These are phyloP conservation scores for Psilopogon haemacephalus DNA, from an alignment of 2,113 vertebrate genomes.

Conservation along the genomic window DNA sequence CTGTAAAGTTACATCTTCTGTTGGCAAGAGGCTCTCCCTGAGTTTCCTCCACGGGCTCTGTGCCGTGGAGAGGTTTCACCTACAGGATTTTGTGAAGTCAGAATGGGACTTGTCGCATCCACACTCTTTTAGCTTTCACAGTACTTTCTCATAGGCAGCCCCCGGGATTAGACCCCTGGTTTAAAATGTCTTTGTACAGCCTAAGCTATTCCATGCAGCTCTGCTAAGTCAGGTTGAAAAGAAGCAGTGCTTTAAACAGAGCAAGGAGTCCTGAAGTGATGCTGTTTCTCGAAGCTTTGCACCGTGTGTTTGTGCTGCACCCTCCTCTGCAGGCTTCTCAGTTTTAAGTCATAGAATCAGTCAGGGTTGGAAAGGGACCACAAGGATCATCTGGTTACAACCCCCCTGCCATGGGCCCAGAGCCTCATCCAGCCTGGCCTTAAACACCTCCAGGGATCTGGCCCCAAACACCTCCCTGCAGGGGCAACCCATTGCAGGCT, in stretches of 20 bases:
- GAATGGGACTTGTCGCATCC: background rate
- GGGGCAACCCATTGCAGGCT: too few relatives aligned
- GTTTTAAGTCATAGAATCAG: too few relatives aligned
- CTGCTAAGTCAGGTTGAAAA: background rate
- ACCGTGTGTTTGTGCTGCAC: background rate
- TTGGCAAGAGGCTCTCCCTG: slow-evolving; percentile 12
- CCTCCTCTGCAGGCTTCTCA: background rate
- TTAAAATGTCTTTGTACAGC: fast-evolving
- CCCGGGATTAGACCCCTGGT: background rate
- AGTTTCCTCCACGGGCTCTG: background rate
- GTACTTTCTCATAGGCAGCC: background rate
- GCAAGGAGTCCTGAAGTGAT: background rate
- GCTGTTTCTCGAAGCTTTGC: background rate
- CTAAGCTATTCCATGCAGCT: background rate
- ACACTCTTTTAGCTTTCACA: background rate
- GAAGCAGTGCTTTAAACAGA: background rate
- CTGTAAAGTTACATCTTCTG: background rate
- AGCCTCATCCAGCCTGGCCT: too few relatives aligned
- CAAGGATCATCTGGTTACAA: too few relatives aligned
- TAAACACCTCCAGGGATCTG: too few relatives aligned
- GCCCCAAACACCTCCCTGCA: too few relatives aligned
- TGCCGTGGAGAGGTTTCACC: background rate
- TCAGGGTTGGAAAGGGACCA: too few relatives aligned
- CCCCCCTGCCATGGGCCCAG: too few relatives aligned
- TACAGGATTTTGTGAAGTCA: background rate